Percentiles rank a stretch among this genome's conserved stretches.
Conservation (phyloP, 1,140 invertebrate genomes). For the Sipha flava region DNA sequence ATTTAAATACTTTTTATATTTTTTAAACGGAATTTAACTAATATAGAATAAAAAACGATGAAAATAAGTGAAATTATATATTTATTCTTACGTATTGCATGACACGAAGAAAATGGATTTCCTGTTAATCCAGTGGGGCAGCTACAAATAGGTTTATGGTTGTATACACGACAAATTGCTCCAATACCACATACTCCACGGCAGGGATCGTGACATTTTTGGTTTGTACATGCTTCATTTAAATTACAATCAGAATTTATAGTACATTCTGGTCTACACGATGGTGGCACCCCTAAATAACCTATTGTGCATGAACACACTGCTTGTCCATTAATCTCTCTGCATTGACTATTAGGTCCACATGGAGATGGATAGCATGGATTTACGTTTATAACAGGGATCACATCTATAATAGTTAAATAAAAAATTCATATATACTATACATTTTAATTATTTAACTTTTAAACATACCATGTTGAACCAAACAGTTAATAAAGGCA, state of each 20-base stretch:
- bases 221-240: constrained; percentile 53
- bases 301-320: constrained; percentile 56
- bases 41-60: no score
- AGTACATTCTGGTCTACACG: constrained; percentile 59
- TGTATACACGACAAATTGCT: constrained; percentile 56
- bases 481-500: constrained; percentile 54
- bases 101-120: constrained; percentile 64
- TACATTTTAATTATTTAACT: not conserved
- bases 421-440: constrained; percentile 29
- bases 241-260: constrained; percentile 54
- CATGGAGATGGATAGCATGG: constrained; percentile 64
- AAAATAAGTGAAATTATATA: no score
- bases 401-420: constrained; percentile 36
- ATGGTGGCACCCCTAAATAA: constrained; percentile 45
- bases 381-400: constrained; percentile 44
- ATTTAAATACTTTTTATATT: no score
- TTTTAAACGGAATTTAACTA: no score
- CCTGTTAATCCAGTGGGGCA: constrained; percentile 55
- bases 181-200: constrained; percentile 55
- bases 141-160: constrained; percentile 58
- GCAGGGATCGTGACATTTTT: constrained; percentile 60
- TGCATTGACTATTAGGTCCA: constrained; percentile 57
- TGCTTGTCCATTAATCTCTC: constrained; percentile 54
- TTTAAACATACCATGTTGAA: constrained; percentile 38
- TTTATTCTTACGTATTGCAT: constrained; percentile 48